Base-by-base conservation (phyloP, 2,888 invertebrate species). In the Drosophila algonquin region DNA sequence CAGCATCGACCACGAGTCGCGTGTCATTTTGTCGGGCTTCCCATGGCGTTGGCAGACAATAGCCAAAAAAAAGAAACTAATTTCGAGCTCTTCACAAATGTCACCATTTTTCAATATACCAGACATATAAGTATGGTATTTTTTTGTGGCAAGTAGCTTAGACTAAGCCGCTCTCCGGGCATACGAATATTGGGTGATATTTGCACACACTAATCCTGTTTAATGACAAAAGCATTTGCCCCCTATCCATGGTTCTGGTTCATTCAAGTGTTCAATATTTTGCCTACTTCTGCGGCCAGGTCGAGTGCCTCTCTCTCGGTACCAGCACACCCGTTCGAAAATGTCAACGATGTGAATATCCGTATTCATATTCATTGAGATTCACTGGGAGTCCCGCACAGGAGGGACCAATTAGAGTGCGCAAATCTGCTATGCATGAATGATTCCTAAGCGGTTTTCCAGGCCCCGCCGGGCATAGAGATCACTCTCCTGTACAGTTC, bases 371-470 rank as follows among this genome's bases (percentile, higher is more conserved):
- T 40, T n/a, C 40, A 40, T n/a, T 40, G 7, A 7, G 30, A 59
- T 24, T 18, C 18, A 30, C 55, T 59, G 62, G 63, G 14, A 44
- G 32, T 71, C 74, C 68, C 47, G 62, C 54, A 63, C 61, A 51
- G 46, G 69, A 63, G 67, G 71, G 75, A 59, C 77, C 89, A 86
- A 86, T 86, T 86, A 89, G 83, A 59, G 79, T 89, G 87, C 73
- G 86, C 75, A 88, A 89, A 87, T 89, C 87, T 79, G 69, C 77
- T 60, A 79, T 73, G 71, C 86, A 71, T 87, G 84, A 86, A 21
- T 53, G 77, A 72, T 56, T 77, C 72, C 81, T 89, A 87, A 84
- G 83, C 83, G 83, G 89, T 84, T 89, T 89, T 58, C 10, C 40
- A 7, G 83, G 18, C 53, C 62, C 65, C 24, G 59, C 30, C 63